A percentile compares a stretch with the other conserved stretches of the same genome.
Conservation (phyloP, 2,113 vertebrate genomes). For the Chloebia gouldiae region DNA sequence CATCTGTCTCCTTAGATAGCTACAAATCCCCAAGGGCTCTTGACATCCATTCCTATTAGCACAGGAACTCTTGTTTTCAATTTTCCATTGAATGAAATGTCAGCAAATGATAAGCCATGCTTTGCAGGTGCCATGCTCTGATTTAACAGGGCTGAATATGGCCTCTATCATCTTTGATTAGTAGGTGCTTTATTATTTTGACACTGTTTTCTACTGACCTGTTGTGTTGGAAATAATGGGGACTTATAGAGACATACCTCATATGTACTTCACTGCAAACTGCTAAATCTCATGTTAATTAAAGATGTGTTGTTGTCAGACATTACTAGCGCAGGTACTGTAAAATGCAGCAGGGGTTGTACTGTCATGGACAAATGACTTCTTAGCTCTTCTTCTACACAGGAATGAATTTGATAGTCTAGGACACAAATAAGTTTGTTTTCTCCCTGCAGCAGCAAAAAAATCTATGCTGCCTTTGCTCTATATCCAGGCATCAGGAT, state of each 20-base stretch:
- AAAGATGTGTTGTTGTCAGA: not conserved
- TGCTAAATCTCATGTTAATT: not conserved
- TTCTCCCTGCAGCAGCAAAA: not conserved
- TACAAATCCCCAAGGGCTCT: not conserved
- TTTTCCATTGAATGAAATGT: not conserved
- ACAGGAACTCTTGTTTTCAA: not conserved
- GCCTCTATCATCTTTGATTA: not conserved
- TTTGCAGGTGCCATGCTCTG: not conserved
- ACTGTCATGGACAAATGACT: not conserved
- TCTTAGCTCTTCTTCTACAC: not conserved
- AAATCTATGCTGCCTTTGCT: not conserved
- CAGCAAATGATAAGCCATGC: not conserved
- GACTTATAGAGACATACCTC: not conserved
- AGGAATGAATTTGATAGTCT: not conserved
- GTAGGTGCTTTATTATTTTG: constrained; percentile 7
- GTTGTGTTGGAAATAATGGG: not conserved
- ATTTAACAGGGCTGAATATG: not conserved
- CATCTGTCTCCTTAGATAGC: not conserved
- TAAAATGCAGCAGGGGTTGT: not conserved
- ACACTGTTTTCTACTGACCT: not conserved
- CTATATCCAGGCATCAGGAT: not conserved
- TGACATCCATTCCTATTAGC: not conserved
- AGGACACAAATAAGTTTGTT: not conserved
- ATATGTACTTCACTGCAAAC: accelerated
- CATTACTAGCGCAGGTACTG: not conserved